phyloP scores from a whole-genome alignment of 2,113 vertebrate species.

The Silurus meridionalis region DNA sequence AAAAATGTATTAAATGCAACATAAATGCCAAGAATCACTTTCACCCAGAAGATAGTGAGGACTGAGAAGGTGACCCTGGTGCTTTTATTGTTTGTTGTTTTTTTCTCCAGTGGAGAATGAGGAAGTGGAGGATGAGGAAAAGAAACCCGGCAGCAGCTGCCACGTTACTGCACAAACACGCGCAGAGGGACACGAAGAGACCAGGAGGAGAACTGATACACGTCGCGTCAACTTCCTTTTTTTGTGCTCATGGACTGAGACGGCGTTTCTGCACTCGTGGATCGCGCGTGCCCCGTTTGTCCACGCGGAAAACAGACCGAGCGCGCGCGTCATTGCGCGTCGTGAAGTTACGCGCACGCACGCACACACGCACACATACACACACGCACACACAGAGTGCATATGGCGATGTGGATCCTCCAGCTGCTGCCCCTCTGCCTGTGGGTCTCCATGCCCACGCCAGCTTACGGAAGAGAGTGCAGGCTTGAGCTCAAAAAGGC shows the following conservation, averaged over 20 bases:
- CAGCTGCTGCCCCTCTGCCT: slow-evolving; percentile 2
- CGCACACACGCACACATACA: too few species aligned
- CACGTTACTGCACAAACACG: neutral
- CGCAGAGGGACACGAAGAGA: neutral
- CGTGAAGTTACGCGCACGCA: too few species aligned
- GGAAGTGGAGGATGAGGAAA: slow-evolving; percentile 14
- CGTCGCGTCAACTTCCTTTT: neutral
- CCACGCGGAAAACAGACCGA: too few species aligned
- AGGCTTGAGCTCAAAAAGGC: slow-evolving; percentile 68
- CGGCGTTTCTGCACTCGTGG: too few species aligned
- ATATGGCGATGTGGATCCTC: slow-evolving; percentile 25
- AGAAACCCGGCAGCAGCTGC: slow-evolving; percentile 12
- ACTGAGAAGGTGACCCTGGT: neutral
- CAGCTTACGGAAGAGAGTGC: slow-evolving; percentile 68
- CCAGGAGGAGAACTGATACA: neutral
- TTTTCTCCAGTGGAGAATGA: too few species aligned
- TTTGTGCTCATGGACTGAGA: too few species aligned
- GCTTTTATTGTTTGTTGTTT: neutral
- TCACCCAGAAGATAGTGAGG: neutral
- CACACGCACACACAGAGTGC: neutral
- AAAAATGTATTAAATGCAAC: too few species aligned
- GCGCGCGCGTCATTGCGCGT: too few species aligned
- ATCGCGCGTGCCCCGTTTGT: too few species aligned
- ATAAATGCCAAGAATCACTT: too few species aligned
- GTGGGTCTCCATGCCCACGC: neutral